Conservation (phyloP, 2,113 vertebrate genomes). For the Cyprinodon variegatus region DNA sequence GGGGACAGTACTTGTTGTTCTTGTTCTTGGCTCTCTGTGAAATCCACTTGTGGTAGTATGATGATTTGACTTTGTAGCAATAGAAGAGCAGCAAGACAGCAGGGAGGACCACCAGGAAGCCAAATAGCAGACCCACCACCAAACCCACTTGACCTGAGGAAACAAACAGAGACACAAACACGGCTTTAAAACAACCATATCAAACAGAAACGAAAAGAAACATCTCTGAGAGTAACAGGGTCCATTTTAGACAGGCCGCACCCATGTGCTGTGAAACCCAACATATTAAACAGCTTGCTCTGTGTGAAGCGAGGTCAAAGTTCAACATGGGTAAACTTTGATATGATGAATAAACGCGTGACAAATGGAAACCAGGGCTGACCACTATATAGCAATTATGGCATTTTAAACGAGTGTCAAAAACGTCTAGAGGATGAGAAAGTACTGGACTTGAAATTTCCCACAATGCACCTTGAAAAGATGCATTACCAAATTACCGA, state of each 20-base stretch:
- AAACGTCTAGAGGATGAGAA: too few relatives aligned
- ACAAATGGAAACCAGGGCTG: too few relatives aligned
- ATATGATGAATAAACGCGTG: too few relatives aligned
- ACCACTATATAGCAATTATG: too few relatives aligned
- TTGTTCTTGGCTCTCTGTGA: slow-evolving; percentile 75
- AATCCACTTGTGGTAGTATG: slow-evolving; percentile 77
- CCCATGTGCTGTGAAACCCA: too few relatives aligned
- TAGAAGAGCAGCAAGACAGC: slow-evolving; percentile 80
- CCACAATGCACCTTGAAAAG: too few relatives aligned
- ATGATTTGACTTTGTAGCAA: slow-evolving; percentile 82
- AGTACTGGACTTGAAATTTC: too few relatives aligned
- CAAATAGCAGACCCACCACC: slow-evolving; percentile 78
- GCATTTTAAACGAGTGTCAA: too few relatives aligned
- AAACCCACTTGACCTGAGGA: slow-evolving; percentile 79
- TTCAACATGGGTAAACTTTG: too few relatives aligned
- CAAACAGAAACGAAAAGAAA: background rate
- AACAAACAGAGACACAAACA: slow-evolving; percentile 21
- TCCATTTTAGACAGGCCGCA: background rate
- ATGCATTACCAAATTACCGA: too few relatives aligned
- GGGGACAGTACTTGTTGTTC: slow-evolving; percentile 68
- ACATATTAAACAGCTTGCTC: too few relatives aligned
- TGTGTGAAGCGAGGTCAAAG: too few relatives aligned
- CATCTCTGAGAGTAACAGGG: background rate
- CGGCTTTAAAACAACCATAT: background rate
- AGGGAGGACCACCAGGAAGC: slow-evolving; percentile 86